Conservation (phyloP, 1,140 invertebrate genomes). For the Cyclina sinensis region DNA sequence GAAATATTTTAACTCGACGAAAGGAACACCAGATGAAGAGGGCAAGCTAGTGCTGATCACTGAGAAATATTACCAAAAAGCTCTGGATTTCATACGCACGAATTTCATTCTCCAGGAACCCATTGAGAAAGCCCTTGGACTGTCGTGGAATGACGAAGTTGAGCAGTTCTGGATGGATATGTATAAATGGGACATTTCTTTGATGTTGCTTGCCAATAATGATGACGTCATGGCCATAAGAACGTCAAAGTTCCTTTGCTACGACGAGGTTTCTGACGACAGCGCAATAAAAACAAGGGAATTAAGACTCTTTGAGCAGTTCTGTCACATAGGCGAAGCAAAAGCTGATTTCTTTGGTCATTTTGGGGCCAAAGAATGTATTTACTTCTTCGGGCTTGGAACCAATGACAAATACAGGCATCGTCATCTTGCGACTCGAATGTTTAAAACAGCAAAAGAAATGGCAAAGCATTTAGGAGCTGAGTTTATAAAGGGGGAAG, state of each 20-base stretch:
- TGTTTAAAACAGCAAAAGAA: background rate
- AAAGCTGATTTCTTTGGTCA: background rate
- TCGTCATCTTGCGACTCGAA: background rate
- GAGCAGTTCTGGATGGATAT: conserved; percentile 1
- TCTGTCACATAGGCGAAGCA: background rate
- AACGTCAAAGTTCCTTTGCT: background rate
- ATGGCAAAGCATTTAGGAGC: background rate
- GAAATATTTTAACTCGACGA: background rate
- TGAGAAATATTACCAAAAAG: conserved; percentile 14
- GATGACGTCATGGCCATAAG: background rate
- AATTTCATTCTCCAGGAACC: conserved; percentile 24
- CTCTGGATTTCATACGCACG: background rate
- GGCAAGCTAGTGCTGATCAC: conserved; percentile 10
- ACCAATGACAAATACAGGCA: background rate
- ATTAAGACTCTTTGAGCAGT: background rate
- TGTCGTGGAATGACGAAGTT: conserved; percentile 15
- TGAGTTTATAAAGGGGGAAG: conserved; percentile 5
- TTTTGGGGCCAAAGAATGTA: background rate
- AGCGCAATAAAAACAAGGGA: background rate
- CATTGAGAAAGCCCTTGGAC: conserved; percentile 3
- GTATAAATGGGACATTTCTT: background rate
- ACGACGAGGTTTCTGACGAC: background rate
- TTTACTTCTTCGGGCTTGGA: conserved; percentile 23
- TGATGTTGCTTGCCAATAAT: background rate
- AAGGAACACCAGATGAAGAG: background rate